These are phyloP conservation scores for Ecliptopera silaceata DNA, from an alignment of 2,888 invertebrate species.

Conservation along the genomic window DNA sequence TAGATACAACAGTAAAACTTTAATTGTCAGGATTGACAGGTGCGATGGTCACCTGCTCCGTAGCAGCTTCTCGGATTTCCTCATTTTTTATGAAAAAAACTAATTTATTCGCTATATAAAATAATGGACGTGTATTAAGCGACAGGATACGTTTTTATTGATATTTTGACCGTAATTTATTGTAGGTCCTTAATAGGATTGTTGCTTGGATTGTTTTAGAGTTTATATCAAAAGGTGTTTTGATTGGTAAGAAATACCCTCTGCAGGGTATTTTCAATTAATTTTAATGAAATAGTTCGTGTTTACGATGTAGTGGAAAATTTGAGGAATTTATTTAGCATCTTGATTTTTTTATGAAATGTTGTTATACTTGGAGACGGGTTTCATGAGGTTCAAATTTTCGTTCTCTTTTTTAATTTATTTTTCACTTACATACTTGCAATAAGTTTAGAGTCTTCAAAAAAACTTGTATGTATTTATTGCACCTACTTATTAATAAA, in stretches of 20 bases:
- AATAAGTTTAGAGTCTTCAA: too few species aligned
- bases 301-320: not conserved
- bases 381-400: too few species aligned
- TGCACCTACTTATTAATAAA: too few species aligned
- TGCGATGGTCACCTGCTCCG: conserved; percentile 27
- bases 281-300: not conserved
- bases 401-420: too few species aligned
- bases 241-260: not conserved
- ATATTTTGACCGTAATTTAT: conserved; percentile 25
- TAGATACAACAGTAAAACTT: conserved; percentile 7
- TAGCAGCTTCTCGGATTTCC: conserved; percentile 18
- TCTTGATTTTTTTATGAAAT: too few species aligned
- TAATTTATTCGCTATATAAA: conserved; percentile 25
- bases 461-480: too few species aligned
- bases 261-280: not conserved
- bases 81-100: not conserved
- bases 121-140: conserved; percentile 25
- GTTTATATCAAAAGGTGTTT: conserved; percentile 12
- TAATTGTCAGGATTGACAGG: conserved; percentile 26
- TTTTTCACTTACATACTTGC: too few species aligned
- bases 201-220: conserved; percentile 6
- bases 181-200: conserved; percentile 13
- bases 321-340: too few species aligned
- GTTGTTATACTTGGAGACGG: too few species aligned
- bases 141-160: conserved; percentile 27